A percentile compares a stretch with the other conserved stretches of the same genome.
Conservation (phyloP, 2,113 vertebrate genomes). For the Dicaeum eximium region DNA sequence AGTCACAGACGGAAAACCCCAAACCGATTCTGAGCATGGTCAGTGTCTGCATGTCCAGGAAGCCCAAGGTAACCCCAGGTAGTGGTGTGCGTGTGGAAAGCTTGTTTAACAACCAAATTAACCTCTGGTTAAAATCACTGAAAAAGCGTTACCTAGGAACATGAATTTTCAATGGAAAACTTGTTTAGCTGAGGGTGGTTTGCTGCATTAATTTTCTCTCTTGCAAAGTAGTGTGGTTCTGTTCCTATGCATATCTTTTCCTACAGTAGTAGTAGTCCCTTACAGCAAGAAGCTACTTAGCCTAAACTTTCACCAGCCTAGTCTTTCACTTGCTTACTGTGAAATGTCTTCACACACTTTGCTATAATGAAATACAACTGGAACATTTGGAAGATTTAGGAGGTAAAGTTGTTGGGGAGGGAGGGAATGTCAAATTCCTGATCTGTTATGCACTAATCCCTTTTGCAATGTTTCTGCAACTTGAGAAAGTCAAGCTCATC, state of each 20-base stretch:
- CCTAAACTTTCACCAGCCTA: not conserved
- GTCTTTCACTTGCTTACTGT: not conserved
- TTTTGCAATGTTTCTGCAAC: not conserved
- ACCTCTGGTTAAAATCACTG: not conserved
- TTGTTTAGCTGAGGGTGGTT: not conserved
- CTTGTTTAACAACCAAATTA: slow-evolving; percentile 29
- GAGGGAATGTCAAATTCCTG: not conserved
- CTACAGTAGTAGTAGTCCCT: not conserved
- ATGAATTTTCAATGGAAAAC: not conserved
- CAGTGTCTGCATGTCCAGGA: slow-evolving; percentile 69
- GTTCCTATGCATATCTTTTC: not conserved
- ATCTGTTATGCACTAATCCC: not conserved
- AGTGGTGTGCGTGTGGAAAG: not conserved
- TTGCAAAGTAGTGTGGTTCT: not conserved
- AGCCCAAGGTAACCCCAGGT: slow-evolving; percentile 66
- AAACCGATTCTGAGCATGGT: slow-evolving; percentile 62
- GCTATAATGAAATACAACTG: not conserved
- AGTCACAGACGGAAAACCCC: slow-evolving; percentile 61
- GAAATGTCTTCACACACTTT: not conserved
- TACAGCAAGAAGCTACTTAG: not conserved
- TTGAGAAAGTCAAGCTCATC: not conserved
- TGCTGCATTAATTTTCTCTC: not conserved
- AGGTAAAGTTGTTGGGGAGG: not conserved
- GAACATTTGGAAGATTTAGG: not conserved
- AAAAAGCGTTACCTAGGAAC: not conserved